phyloP scores from a whole-genome alignment of 2,797 vertebrate species.

The Apogon talboti region DNA sequence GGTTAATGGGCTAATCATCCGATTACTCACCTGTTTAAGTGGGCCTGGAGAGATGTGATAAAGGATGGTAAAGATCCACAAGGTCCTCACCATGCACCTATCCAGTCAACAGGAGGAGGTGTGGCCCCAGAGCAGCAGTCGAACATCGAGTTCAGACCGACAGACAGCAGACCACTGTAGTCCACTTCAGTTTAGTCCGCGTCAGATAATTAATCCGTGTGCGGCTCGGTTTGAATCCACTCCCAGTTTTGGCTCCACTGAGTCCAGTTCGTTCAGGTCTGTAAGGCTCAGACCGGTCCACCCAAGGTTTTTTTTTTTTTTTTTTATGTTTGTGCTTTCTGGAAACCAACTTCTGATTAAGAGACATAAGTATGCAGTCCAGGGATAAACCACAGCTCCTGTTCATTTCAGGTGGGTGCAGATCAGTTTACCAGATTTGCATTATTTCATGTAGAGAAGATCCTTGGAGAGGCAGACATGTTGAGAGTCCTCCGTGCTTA shows the following conservation, averaged over 20 bases:
- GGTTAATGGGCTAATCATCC: conserved; percentile 61
- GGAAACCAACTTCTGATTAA: conserved; percentile 14
- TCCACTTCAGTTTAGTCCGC: conserved; percentile 36
- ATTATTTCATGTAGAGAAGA: conserved; percentile 37
- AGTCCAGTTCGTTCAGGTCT: conserved; percentile 31
- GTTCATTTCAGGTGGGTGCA: conserved; percentile 16
- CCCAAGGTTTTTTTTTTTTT: too few relatives aligned
- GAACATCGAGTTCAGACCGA: conserved; percentile 22
- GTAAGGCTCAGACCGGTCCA: conserved; percentile 16
- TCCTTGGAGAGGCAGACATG: conserved; percentile 9
- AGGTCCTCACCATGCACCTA: conserved; percentile 36
- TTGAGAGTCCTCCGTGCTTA: conserved; percentile 1
- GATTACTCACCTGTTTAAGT: conserved; percentile 74
- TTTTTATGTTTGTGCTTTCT: conserved; percentile 20
- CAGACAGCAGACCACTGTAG: conserved; percentile 26
- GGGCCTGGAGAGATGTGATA: conserved; percentile 35
- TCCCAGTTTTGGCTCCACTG: conserved; percentile 34
- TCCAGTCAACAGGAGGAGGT: conserved; percentile 37
- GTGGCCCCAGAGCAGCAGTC: conserved; percentile 9
- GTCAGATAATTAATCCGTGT: neutral
- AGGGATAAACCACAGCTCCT: conserved; percentile 36
- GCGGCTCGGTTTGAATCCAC: conserved; percentile 16
- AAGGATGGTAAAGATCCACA: conserved; percentile 29
- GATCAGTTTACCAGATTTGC: conserved; percentile 22
- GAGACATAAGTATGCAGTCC: conserved; percentile 27